Conservation (phyloP, 2,888 invertebrate genomes). For the Drosophila falleni region DNA sequence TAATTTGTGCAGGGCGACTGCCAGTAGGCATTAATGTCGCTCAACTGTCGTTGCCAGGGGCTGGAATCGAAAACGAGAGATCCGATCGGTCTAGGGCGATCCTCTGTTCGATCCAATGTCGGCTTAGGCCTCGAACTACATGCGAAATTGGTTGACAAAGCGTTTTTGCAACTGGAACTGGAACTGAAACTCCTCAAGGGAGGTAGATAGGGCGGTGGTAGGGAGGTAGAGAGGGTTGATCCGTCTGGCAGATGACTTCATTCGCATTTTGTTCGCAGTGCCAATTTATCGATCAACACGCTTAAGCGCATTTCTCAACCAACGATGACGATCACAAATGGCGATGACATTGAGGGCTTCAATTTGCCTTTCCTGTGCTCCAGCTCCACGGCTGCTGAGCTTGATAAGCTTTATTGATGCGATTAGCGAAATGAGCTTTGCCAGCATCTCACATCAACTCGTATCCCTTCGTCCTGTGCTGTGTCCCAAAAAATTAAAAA, state of each 20-base stretch:
- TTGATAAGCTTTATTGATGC: conserved; percentile 80
- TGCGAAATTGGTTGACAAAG: conserved; percentile 77
- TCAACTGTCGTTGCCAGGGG: conserved; percentile 68
- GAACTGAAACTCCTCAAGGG: conserved; percentile 27
- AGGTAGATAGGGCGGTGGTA: neutral
- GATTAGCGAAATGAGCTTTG: conserved; percentile 81
- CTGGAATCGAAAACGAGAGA: conserved; percentile 31
- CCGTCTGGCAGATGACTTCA: conserved; percentile 71
- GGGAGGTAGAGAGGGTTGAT: conserved; percentile 11
- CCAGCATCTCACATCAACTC: conserved; percentile 39
- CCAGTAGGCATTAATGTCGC: conserved; percentile 78
- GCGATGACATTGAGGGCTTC: conserved; percentile 68
- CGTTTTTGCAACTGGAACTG: conserved; percentile 61
- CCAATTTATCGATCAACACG: conserved; percentile 82
- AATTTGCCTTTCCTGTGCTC: conserved; percentile 30
- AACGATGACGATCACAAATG: conserved; percentile 35
- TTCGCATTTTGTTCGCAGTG: conserved; percentile 73
- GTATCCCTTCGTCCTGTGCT: conserved; percentile 10
- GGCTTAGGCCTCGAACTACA: conserved; percentile 73
- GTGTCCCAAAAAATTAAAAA: neutral
- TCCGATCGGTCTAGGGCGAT: conserved; percentile 65
- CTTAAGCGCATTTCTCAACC: conserved; percentile 77
- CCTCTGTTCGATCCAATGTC: conserved; percentile 58
- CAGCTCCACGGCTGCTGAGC: conserved; percentile 49
- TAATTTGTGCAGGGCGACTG: conserved; percentile 77